Evolutionary conservation across 2,888 invertebrate species (phyloP).

Genomic region (Aporophyla nigra): DNA sequence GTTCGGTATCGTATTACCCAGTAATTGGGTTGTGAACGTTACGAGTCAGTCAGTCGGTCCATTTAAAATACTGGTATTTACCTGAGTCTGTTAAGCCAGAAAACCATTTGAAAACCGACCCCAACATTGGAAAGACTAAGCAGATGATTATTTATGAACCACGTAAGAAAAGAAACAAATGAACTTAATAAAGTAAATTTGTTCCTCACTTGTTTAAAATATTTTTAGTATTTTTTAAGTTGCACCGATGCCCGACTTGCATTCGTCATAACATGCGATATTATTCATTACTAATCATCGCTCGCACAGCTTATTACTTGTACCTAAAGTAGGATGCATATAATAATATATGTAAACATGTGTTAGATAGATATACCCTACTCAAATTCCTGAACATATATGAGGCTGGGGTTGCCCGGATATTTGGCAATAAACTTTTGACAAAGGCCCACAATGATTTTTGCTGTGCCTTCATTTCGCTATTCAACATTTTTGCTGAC

Average conservation of each 20-base stretch:
- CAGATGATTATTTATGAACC: no score
- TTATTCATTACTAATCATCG: conserved; percentile 27
- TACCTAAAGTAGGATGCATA: conserved; percentile 3
- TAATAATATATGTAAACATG: conserved; percentile 31
- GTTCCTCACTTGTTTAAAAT: no score
- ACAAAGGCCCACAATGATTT: conserved; percentile 56
- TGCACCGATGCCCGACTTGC: not conserved
- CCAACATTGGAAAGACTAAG: no score
- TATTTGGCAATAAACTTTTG: conserved; percentile 57
- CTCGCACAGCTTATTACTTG: not conserved
- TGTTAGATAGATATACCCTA: conserved; percentile 53
- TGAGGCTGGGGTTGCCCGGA: conserved; percentile 34
- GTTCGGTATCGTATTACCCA: no score
- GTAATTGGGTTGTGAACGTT: no score
- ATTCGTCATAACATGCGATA: not conserved
- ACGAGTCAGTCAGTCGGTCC: no score
- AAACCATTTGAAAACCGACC: no score
- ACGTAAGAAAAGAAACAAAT: no score
- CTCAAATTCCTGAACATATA: conserved; percentile 56
- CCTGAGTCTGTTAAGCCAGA: no score
- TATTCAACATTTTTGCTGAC: conserved; percentile 28
- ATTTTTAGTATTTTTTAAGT: no score
- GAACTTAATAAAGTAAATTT: no score
- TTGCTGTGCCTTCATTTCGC: conserved; percentile 30
- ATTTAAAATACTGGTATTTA: no score